phyloP scores from a whole-genome alignment of 2,797 vertebrate genomes.

The Merluccius polli region DNA sequence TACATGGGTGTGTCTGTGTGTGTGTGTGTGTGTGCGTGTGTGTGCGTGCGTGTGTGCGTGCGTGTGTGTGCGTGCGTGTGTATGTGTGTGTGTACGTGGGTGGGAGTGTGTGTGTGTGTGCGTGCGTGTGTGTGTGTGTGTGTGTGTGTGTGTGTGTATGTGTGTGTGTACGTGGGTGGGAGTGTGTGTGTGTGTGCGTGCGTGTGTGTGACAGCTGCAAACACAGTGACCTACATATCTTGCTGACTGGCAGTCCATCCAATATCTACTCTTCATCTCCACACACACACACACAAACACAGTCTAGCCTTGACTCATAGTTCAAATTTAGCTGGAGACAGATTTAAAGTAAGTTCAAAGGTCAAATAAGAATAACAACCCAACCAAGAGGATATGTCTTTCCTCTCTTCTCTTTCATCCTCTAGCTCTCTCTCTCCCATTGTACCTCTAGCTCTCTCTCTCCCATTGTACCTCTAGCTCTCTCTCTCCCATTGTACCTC shows the following conservation, averaged over 20 bases:
- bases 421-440: background rate
- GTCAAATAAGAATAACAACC: conserved; percentile 6
- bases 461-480: background rate
- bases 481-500: background rate
- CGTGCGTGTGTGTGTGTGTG: conserved; percentile 12
- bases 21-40: conserved; percentile 5
- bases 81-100: conserved; percentile 1
- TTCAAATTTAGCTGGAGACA: background rate
- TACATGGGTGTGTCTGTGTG: background rate
- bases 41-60: conserved; percentile 3
- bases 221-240: conserved; percentile 56
- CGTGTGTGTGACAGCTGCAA: conserved; percentile 52
- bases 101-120: conserved; percentile 7
- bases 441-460: background rate
- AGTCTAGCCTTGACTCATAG: background rate
- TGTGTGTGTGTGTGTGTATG: conserved; percentile 5
- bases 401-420: background rate
- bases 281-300: conserved; percentile 15
- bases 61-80: too few species aligned
- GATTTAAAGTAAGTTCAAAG: conserved; percentile 6
- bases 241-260: conserved; percentile 18
- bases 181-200: conserved; percentile 1
- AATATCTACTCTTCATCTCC: conserved; percentile 1
- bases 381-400: background rate
- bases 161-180: conserved; percentile 1